phyloP scores from a whole-genome alignment of 2,888 invertebrate species.

The Aethes cnicana region DNA sequence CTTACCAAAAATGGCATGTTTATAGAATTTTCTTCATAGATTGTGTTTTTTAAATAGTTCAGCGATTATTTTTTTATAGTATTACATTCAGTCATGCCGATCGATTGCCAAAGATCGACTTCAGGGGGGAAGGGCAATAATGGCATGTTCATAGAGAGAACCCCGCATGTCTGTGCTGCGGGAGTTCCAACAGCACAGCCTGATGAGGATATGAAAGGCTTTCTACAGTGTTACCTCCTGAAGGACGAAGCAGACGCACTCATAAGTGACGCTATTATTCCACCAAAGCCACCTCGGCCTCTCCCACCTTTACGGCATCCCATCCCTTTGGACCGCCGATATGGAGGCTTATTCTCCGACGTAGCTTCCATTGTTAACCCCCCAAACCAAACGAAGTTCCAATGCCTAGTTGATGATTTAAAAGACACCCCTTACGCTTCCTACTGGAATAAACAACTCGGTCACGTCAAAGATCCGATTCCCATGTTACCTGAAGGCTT shows the following conservation, averaged over 20 bases:
- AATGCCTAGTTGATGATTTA: constrained; percentile 44
- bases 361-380: constrained; percentile 42
- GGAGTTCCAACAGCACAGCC: constrained; percentile 42
- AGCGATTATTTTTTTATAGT: neutral
- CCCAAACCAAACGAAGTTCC: constrained; percentile 44
- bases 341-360: constrained; percentile 40
- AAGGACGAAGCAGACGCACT: constrained; percentile 53
- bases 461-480: constrained; percentile 40
- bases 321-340: constrained; percentile 38
- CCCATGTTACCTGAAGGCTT: constrained; percentile 44
- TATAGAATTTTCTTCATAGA: too few relatives aligned
- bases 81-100: constrained; percentile 10
- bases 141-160: constrained; percentile 49
- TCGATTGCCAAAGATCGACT: constrained; percentile 25
- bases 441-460: constrained; percentile 46
- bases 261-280: constrained; percentile 43
- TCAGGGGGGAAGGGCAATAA: constrained; percentile 51
- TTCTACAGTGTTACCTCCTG: constrained; percentile 41
- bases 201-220: constrained; percentile 32
- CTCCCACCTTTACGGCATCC: constrained; percentile 37
- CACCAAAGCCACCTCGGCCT: constrained; percentile 33
- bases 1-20: too few relatives aligned
- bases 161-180: constrained; percentile 45
- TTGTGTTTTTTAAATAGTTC: neutral
- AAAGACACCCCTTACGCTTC: constrained; percentile 44